These are phyloP conservation scores for Limosa lapponica DNA, from an alignment of 2,797 vertebrate species.

Conservation along the genomic window DNA sequence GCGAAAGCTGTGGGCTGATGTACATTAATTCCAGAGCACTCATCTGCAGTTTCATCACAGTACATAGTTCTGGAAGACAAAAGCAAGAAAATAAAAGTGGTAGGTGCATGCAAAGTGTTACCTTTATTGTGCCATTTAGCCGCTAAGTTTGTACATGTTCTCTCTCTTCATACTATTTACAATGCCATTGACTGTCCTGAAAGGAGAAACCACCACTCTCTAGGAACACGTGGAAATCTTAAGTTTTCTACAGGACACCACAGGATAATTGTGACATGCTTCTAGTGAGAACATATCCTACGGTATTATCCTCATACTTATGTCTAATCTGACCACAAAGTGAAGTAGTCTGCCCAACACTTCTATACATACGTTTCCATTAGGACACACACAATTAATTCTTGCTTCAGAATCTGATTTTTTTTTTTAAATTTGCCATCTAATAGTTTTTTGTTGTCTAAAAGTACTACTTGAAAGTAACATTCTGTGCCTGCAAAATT, in stretches of 20 bases:
- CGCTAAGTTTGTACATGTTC: not conserved
- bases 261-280: not conserved
- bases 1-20: conserved; percentile 96
- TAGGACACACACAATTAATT: not conserved
- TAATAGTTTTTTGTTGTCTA: not conserved
- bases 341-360: not conserved
- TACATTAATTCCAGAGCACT: conserved; percentile 89
- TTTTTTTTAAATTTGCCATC: not conserved
- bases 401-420: not conserved
- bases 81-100: conserved; percentile 18
- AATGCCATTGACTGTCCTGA: not conserved
- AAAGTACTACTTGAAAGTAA: not conserved
- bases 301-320: not conserved
- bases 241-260: not conserved
- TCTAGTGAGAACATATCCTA: not conserved
- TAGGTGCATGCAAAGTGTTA: not conserved
- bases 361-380: not conserved
- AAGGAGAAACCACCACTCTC: not conserved
- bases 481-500: not conserved
- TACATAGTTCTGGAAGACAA: conserved; percentile 88
- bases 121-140: not conserved
- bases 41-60: conserved; percentile 93
- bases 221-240: not conserved
- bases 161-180: not conserved
- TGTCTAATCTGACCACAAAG: not conserved